Evolutionary conservation across 1,140 invertebrate species (phyloP), one percentile per base, ranked within the genome.

Genomic region (Drosophila serrata): DNA sequence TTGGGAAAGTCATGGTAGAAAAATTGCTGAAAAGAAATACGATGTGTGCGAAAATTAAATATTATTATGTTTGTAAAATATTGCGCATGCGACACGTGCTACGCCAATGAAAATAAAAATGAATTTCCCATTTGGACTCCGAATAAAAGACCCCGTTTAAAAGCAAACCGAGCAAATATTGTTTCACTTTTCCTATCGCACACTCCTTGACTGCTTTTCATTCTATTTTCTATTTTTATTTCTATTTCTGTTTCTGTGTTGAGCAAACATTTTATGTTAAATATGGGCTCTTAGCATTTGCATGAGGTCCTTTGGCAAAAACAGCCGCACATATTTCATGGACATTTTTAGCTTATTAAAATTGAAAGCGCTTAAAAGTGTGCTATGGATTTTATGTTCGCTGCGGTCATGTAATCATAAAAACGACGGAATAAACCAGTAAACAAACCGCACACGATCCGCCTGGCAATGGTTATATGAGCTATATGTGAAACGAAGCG

Each of bases 1-100:
- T 84, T 90, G 49, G 92, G 92, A 70, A 93, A 93, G 78, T 93
- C 92, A 82, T 93, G 92, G 77, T 93, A 92, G 77, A 93, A 93
- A 87, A 93, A 93, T 93, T 93, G 92, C 92, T 93, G 74, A 3
- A 91, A 84, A 48, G 24, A 19, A 74, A 45, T 56, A 46, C 7
- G 73, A 27, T 40, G 37, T 51, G n/a, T 63, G 58, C 15, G 5
- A 19, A 64, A 46, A 62, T 73, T 63, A 49, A 82, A 77, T 53
- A 62, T 59, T 55, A 62, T 79, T 77, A 17, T 35, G 42, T 46
- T 40, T 57, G 29, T 70, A 58, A 70, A 48, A 70, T 70, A 70
- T 49, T 58, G 40, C 19, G 27, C 40, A 56, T 37, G n/a, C 63
- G 46, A 12, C 67, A 37, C 63, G 63, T 56, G 63, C 48, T 12